These are phyloP conservation scores for Spongilla lacustris DNA, from an alignment of 37 sponge, comb jelly and placozoan genomes.

Conservation along the genomic window DNA sequence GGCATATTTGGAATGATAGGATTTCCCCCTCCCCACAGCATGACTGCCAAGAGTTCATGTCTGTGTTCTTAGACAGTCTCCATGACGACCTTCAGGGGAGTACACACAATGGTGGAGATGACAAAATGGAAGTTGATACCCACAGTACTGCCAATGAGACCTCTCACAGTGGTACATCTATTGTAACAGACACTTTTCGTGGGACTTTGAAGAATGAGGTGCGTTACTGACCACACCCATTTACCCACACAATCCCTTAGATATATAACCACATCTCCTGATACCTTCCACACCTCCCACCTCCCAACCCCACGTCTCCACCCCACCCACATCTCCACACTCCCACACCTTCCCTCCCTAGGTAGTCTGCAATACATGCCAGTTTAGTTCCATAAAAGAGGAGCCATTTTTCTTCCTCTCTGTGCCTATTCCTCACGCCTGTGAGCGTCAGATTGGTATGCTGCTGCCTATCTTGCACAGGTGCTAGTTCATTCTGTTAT, in stretches of 20 bases:
- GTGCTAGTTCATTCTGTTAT: background rate
- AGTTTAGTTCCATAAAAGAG: conserved; percentile 42
- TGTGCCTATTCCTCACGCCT: conserved; percentile 68
- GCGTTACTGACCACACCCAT: background rate
- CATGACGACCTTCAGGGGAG: conserved; percentile 42
- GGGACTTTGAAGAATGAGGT: conserved; percentile 73
- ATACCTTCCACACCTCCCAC: background rate
- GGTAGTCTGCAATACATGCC: conserved; percentile 67
- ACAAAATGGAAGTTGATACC: background rate
- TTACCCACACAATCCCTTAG: too few relatives aligned
- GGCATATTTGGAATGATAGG: background rate
- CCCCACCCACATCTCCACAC: background rate
- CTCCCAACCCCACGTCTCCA: background rate
- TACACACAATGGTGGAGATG: background rate
- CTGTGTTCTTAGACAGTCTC: conserved; percentile 68
- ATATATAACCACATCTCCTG: background rate
- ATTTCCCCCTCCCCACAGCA: conserved; percentile 37
- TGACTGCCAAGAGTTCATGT: conserved; percentile 85
- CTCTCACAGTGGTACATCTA: background rate
- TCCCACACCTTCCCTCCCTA: background rate
- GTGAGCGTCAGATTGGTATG: conserved; percentile 67
- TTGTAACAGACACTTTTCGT: conserved; percentile 63
- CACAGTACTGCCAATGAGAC: background rate
- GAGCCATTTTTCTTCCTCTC: conserved; percentile 88
- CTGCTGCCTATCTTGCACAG: background rate